A percentile compares a stretch with the other conserved stretches of the same genome.
These are phyloP conservation scores for Gryllus bimaculatus DNA, from an alignment of 1,140 invertebrate genomes.

Conservation along the genomic window DNA sequence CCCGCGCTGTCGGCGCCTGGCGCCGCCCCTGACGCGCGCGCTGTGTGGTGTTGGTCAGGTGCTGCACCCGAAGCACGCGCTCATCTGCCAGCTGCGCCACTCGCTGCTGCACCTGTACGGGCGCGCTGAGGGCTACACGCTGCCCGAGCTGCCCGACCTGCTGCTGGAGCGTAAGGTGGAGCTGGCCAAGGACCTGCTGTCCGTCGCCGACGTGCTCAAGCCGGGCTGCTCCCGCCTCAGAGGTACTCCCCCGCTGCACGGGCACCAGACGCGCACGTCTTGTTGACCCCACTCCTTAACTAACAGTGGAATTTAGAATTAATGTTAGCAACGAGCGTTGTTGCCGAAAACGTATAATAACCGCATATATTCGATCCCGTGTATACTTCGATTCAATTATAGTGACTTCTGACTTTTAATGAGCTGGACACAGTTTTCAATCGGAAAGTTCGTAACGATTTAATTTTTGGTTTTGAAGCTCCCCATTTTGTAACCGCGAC, in stretches of 20 bases:
- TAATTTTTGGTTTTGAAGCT: too few relatives aligned
- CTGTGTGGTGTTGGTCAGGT: not conserved
- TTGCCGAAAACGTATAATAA: too few relatives aligned
- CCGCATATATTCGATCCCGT: not conserved
- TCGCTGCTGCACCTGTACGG: conserved; percentile 29
- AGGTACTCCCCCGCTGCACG: conserved; percentile 37
- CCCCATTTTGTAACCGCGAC: too few relatives aligned
- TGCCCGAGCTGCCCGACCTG: conserved; percentile 38
- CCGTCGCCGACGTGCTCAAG: conserved; percentile 58
- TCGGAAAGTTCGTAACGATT: too few relatives aligned
- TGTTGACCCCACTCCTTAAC: not conserved
- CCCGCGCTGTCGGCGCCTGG: too few relatives aligned
- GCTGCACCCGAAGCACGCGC: conserved; percentile 28
- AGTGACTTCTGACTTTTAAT: not conserved
- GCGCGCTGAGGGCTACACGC: conserved; percentile 24
- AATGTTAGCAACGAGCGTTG: not conserved
- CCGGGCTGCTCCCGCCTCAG: conserved; percentile 64
- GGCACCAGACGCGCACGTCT: not conserved
- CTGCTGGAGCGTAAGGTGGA: conserved; percentile 64
- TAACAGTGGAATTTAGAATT: not conserved
- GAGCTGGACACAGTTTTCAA: not conserved
- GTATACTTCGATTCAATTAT: too few relatives aligned
- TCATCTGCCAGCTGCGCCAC: conserved; percentile 24
- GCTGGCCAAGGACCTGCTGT: conserved; percentile 55
- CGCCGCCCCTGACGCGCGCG: too few relatives aligned